Base-by-base conservation (phyloP, 2,888 invertebrate species). In the Sinotaia quadrata region DNA sequence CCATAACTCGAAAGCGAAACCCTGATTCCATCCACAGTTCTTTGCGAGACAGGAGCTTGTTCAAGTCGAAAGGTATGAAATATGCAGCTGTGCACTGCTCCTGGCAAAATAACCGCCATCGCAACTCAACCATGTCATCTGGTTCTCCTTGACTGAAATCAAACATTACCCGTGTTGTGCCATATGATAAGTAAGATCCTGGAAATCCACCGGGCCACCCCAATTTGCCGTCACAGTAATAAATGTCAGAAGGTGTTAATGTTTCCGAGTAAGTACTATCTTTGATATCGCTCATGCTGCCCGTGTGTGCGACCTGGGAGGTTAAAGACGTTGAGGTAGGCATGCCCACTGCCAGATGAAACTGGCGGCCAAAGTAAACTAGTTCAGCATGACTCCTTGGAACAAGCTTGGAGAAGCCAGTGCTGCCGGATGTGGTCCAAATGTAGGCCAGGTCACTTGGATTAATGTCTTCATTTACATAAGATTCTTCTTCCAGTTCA, bases 171-270 rank as follows among this genome's bases (percentile, higher is more conserved):
- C 72, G 56, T 4, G 72, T 72, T 33, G 66, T 59, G 1, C 74
- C 74, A 27, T 66, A 72, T 21, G 61, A 67, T 2, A 75, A 68
- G 24, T 62, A 75, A 69, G 70, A 72, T 51, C 66, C 68, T 8
- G 74, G 74, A 34, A 62, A 75, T 5, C 74, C 74, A 21, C 68
- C 74, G 2, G 72, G 70, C 74, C 74, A 75, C 12, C 74, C 74
- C 10, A 75, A 52, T 1, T 56, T 68, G 12, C 68, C 65, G 49
- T 66, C 66, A 62, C 70, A 70, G 36, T 70, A 49, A 29, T 70
- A 68, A n/a, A 33, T 57, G 37, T 61, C 60, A 1, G 68, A 66
- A 3, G 57, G 27, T 10, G 44, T 15, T 7, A 74, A 36, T 5
- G 41, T 57, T 7, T 68, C 51, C 31, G 68, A 66, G 12, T 37